phyloP scores from a whole-genome alignment of 2,113 vertebrate genomes.

The Alethe diademata region DNA sequence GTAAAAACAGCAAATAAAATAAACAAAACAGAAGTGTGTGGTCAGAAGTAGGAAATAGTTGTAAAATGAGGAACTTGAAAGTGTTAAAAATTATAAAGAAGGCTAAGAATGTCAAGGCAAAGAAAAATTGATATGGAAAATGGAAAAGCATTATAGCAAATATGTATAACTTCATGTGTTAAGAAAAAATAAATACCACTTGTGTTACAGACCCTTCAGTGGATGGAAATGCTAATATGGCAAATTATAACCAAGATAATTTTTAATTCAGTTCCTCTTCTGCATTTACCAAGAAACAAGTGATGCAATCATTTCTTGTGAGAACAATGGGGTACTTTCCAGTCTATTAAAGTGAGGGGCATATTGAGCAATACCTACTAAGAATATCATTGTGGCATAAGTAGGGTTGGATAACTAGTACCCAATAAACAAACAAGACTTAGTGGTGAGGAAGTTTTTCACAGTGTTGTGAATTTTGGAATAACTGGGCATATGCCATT shows the following conservation, averaged over 20 bases:
- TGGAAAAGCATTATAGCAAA: not conserved
- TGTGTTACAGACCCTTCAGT: not conserved
- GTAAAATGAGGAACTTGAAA: not conserved
- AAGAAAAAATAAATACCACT: not conserved
- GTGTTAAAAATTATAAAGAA: not conserved
- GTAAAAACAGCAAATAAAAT: not conserved
- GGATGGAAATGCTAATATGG: not conserved
- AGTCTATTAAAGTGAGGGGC: not conserved
- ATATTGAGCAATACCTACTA: not conserved
- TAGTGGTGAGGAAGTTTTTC: not conserved
- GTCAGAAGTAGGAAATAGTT: not conserved
- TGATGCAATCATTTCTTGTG: not conserved
- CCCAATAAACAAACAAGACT: not conserved
- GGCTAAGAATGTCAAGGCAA: not conserved
- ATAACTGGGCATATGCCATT: not conserved
- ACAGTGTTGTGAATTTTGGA: not conserved
- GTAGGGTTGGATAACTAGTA: not conserved
- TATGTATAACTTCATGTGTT: not conserved
- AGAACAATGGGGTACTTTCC: not conserved
- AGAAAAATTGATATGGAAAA: not conserved
- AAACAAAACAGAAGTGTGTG: not conserved
- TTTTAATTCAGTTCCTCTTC: conserved; percentile 8
- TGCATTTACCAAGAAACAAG: not conserved
- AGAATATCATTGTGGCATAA: not conserved
- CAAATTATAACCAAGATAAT: not conserved